Base-by-base conservation (phyloP, 2,888 invertebrate species). In the Tenthredo mesomela region DNA sequence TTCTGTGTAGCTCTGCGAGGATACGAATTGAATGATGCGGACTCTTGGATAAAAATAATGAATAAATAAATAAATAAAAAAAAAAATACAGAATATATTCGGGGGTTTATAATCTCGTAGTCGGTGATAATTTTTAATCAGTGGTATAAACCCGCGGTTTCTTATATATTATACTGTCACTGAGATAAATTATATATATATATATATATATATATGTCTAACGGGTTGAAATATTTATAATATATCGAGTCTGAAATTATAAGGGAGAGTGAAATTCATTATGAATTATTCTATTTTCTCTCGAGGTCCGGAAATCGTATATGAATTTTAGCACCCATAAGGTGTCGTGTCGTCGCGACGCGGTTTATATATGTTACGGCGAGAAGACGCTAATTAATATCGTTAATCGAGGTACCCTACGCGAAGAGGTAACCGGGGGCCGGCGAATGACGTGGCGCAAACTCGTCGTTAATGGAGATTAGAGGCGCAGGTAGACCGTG, bases 111-210 rank as follows among this genome's bases (percentile, higher is more conserved):
- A 25, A 61, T 25, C 61, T 61, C 25, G 54, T 54, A 54, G 87
- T 87, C 89, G 91, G 91, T 91, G 91, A 91, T 92, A 92, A 92
- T 92, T 92, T 92, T 92, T 92, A 92, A 92, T 92, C 92, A 92
- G 90, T 88, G 90, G 2, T 88, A 88, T 87, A 43, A 87, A 87
- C 87, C 87, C 89, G 88, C 89, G 61, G 25, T 61, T 61, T 85
- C 75, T 82, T 71, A n/a, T 2, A 29, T 29, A 29, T 2, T 29
- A 2, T 29, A 67, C 70, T 15, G 18, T 21, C 61, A 25, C 3
- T 4, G 25, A 1, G 29, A 61, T 7, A 61, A 25, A 61, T 25
- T 61, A n/a, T n/a, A n/a, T n/a, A n/a, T n/a, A n/a, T n/a, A n/a
- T n/a, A n/a, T n/a, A n/a, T n/a, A n/a, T n/a, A n/a, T n/a, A n/a